Evolutionary conservation across 23 tunicate genomes (phyloP).

Genomic region (Pegea sp.): DNA sequence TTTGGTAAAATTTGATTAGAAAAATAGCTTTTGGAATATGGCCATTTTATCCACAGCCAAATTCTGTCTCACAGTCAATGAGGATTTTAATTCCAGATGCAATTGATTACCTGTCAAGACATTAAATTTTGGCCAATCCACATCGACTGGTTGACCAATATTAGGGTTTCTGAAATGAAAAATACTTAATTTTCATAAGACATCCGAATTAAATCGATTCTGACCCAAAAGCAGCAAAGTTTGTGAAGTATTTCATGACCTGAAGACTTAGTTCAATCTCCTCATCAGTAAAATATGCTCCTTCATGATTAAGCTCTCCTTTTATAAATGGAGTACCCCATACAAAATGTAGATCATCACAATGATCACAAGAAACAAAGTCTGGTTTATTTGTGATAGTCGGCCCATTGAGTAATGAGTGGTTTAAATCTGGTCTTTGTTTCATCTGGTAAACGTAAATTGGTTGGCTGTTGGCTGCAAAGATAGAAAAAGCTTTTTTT

Average conservation of each 20-base stretch:
- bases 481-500: neutral
- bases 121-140: neutral
- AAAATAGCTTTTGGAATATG: too few relatives aligned
- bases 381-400: slow-evolving; percentile 40
- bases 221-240: slow-evolving; percentile 74
- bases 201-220: neutral
- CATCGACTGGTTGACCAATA: neutral
- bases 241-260: slow-evolving; percentile 50
- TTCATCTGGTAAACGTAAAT: slow-evolving; percentile 52
- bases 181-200: neutral
- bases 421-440: slow-evolving; percentile 38
- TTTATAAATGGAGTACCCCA: slow-evolving; percentile 66
- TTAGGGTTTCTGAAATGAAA: neutral
- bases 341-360: slow-evolving; percentile 41
- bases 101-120: neutral
- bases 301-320: slow-evolving; percentile 23
- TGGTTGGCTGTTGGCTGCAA: slow-evolving; percentile 18
- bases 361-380: slow-evolving; percentile 65
- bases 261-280: slow-evolving; percentile 40
- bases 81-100: slow-evolving; percentile 1
- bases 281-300: slow-evolving; percentile 62
- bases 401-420: slow-evolving; percentile 46
- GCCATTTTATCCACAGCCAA: too few relatives aligned
- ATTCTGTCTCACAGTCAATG: too few relatives aligned
- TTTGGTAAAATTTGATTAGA: too few relatives aligned